Evolutionary conservation across 2,888 invertebrate genomes (phyloP).

Genomic region (Blera fallax): DNA sequence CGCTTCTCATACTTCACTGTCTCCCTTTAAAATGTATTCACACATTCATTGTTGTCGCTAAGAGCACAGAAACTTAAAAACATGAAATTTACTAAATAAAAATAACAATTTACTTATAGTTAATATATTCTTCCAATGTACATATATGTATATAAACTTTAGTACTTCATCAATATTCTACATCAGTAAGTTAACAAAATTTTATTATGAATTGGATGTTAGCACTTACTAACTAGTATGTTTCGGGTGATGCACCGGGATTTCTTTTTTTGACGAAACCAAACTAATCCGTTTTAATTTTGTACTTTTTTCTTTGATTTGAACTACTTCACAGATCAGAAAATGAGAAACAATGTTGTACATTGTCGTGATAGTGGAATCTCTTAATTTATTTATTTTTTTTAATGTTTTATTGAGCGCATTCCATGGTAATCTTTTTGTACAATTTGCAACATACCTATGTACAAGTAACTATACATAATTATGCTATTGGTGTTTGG

Average conservation of each 20-base stretch:
- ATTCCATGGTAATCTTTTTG: constrained; percentile 11
- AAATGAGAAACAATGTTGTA: constrained; percentile 55
- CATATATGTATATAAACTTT: background rate
- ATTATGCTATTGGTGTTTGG: constrained; percentile 4
- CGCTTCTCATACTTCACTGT: too few species aligned
- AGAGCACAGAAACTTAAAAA: background rate
- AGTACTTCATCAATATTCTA: background rate
- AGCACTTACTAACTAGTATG: background rate
- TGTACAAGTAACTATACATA: too few species aligned
- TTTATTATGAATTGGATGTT: background rate
- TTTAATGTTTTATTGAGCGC: background rate
- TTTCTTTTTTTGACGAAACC: background rate
- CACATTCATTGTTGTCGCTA: too few species aligned
- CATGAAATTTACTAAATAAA: background rate
- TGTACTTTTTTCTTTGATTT: constrained; percentile 25
- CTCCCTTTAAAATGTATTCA: too few species aligned
- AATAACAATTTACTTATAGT: constrained; percentile 11
- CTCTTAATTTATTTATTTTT: background rate
- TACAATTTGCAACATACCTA: background rate
- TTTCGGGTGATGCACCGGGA: background rate
- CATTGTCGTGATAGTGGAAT: constrained; percentile 36
- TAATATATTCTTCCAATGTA: background rate
- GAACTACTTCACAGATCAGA: constrained; percentile 59
- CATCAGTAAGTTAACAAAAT: constrained; percentile 26
- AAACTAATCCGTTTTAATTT: constrained; percentile 9